Base-by-base conservation (phyloP, 1,140 invertebrate species). In the Popillia japonica region DNA sequence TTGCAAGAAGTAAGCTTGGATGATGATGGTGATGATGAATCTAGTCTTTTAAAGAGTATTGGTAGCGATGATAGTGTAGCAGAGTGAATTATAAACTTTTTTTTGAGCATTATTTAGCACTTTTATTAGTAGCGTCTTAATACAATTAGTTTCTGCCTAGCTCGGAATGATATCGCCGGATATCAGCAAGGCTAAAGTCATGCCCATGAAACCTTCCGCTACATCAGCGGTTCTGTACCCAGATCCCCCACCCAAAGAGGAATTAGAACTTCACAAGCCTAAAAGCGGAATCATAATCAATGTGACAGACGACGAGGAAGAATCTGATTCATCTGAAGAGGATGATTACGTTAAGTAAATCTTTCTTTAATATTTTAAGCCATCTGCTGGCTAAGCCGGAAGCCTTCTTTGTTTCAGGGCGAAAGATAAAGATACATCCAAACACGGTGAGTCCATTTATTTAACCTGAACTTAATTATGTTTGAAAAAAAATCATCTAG, bases 251-350 rank as follows among this genome's bases (percentile, higher is more conserved):
- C 73, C 78, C 1, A 23, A 41, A 14, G 78, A 79, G 7, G 80
- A 84, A 22, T 72, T 85, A 22, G 75, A 72, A 9, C 14, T 80
- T 34, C 79, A 82, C 17, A 82, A 82, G 75, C 84, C 84, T 0
- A 84, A 83, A 78, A 86, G 84, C 80, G 83, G 84, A 14, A 85
- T 85, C 64, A 77, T 84, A 72, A 81, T 86, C n/a, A 86, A 86
- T 42, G 81, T 79, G 78, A 72, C 22, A 0, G 55, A 72, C 11
- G 55, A 41, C 0, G 9, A 9, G n/a, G 17, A 17, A 0, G 9
- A 7, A 68, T 22, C n/a, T 42, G 20, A 20, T 74, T 73, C 72
- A 22, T 78, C 75, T 6, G 55, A 75, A 48, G 48, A 74, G 10
- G 75, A 74, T 8, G 6, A 68, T 3, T 8, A 68, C 7, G 6